Percentiles rank a stretch among this genome's conserved stretches.
phyloP scores from a whole-genome alignment of 2,888 invertebrate species.

The Synanthedon myopaeformis region DNA sequence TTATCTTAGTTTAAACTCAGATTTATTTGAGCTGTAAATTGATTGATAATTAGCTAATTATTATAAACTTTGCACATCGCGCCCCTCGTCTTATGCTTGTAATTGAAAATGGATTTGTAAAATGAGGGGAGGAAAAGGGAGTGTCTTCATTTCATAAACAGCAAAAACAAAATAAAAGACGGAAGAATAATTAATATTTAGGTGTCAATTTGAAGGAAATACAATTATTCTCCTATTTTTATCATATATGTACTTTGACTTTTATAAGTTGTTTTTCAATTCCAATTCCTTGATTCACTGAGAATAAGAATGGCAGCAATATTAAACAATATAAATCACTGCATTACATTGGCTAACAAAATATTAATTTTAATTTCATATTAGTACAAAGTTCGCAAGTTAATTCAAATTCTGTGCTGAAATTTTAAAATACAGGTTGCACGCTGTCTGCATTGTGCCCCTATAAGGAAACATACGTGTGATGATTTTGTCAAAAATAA shows the following conservation, averaged over 20 bases:
- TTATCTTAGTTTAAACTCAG: slow-evolving; percentile 44
- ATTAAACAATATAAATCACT: no score
- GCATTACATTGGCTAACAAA: no score
- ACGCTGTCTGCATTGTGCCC: not conserved
- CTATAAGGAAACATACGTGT: not conserved
- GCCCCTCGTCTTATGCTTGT: not conserved
- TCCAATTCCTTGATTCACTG: no score
- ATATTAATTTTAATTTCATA: no score
- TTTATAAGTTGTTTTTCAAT: no score
- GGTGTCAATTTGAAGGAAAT: no score
- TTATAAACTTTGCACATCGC: not conserved
- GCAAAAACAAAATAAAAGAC: no score
- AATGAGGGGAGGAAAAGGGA: not conserved
- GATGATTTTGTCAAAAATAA: not conserved
- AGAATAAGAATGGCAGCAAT: no score
- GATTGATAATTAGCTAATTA: slow-evolving; percentile 16
- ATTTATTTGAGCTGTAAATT: slow-evolving; percentile 38
- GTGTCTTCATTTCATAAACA: no score
- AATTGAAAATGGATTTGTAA: not conserved
- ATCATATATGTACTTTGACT: no score
- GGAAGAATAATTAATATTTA: no score
- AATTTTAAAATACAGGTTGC: not conserved
- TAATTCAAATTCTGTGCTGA: not conserved
- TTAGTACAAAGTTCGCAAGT: not conserved
- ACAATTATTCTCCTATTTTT: no score